These are phyloP conservation scores for Zaprionus obscuricornis DNA, from an alignment of 2,888 invertebrate genomes.

Conservation along the genomic window DNA sequence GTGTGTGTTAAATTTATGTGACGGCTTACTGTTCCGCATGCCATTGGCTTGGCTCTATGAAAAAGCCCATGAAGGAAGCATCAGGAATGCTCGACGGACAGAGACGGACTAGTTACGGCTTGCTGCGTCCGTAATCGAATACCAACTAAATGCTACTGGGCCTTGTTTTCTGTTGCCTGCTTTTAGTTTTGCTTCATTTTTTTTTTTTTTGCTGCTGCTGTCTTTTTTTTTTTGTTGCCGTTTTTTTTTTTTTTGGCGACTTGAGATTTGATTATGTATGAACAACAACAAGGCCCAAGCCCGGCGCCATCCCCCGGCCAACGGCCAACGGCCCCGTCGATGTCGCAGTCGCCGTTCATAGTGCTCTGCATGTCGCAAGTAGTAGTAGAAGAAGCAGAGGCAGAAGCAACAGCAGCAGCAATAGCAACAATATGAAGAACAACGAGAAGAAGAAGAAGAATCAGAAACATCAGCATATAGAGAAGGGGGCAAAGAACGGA, in stretches of 20 bases:
- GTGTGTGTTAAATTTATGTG: too few species aligned
- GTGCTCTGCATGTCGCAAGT: too few species aligned
- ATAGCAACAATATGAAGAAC: too few species aligned
- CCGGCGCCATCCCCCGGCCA: too few species aligned
- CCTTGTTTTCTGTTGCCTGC: slow-evolving; percentile 34
- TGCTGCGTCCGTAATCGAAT: slow-evolving; percentile 65
- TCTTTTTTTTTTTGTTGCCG: too few species aligned
- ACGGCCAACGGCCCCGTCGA: too few species aligned
- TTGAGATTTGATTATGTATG: slow-evolving; percentile 68
- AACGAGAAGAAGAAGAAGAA: too few species aligned
- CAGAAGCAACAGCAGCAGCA: too few species aligned
- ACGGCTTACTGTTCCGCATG: slow-evolving; percentile 72
- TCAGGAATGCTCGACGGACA: background rate
- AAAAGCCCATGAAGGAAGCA: slow-evolving; percentile 59
- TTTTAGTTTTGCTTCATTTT: too few species aligned
- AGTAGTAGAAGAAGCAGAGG: too few species aligned
- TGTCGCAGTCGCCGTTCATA: too few species aligned
- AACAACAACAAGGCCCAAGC: slow-evolving; percentile 4
- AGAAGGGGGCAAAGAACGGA: background rate
- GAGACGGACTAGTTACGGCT: slow-evolving; percentile 10
- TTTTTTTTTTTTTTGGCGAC: slow-evolving; percentile 67
- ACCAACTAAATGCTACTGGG: slow-evolving; percentile 62
- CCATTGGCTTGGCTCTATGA: slow-evolving; percentile 69
- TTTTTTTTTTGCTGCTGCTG: slow-evolving; percentile 27
- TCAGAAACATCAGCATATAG: too few species aligned